Evolutionary conservation across 2,797 vertebrate genomes (phyloP), one percentile per base, ranked within the genome.

Genomic region (Acanthopagrus latus): DNA sequence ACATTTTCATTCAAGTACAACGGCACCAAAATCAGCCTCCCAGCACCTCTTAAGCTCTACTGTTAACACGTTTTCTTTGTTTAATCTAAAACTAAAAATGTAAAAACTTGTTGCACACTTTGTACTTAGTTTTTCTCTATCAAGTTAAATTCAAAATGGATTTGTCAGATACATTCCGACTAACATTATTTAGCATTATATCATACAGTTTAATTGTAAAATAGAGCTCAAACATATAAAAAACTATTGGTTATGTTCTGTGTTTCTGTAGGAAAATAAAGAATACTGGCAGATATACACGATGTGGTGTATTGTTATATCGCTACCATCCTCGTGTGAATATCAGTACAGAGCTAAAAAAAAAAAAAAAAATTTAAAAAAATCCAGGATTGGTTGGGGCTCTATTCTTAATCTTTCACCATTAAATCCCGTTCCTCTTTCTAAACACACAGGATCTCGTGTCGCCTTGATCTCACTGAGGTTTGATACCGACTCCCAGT

Each of bases 391-490:
- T 1, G 3, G 16, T 33, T 1, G 2, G 29, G 5, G 7, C 60
- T 64, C 23, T 13, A 18, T 33, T 80, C 29, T 55, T 21, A 55
- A 48, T 60, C 41, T 41, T 65, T 48, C 5, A 52, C 21, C 1
- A 44, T 48, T 55, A 12, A 64, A 78, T 41, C 27, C 57, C 27
- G 64, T 46, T 64, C 52, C 48, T 29, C 12, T 71, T 71, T 57
- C 67, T 67, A 62, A 63, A 74, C 52, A 64, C 59, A 71, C 50
- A 60, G 54, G 64, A 80, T 68, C 65, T 69, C 64, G 54, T 57
- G 47, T 44, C 56, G 63, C 77, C 52, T 71, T 81, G 65, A 85
- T 87, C 71, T 80, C 72, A 54, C n/a, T 50, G 63, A 80, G 71
- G 74, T 65, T 83, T 72, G 48, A 74, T 63, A 65, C 71, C 67